Base-by-base conservation (phyloP, 2,113 vertebrate genomes). In the Microcebus ravelobensis region DNA sequence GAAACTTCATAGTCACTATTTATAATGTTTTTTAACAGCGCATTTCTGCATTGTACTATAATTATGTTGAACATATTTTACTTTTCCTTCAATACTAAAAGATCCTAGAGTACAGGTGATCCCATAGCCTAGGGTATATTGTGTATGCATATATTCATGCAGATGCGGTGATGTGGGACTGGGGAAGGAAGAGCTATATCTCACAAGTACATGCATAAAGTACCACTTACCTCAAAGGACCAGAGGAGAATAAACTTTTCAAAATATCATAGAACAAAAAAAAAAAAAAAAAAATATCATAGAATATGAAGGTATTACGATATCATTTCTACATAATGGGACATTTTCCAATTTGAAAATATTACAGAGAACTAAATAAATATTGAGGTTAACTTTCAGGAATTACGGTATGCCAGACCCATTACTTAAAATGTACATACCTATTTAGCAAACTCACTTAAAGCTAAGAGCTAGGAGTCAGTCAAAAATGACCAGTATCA, bases 241-340 rank as follows among this genome's bases (percentile, higher is more conserved):
- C 63, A 90, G 48, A 71, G 29, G n/a, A 80, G 13, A 76, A 76
- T 68, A 87, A 96, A 92, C 34, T 63, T 87, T 90, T 48, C 18
- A 91, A 93, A 94, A 61, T 82, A 39, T 48, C 48, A 87, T 11
- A 87, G 61, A 29, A 80, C n/a, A n/a, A n/a, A n/a, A n/a, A n/a
- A n/a, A n/a, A n/a, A n/a, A n/a, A n/a, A n/a, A n/a, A n/a, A n/a
- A 91, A 93, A 94, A 61, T 82, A 39, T 48, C 48, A 87, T 11
- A 87, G 61, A 29, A 80, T 27, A 55, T 70, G 31, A 90, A 74
- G 11, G 34, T 82, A n/a, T 36, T 79, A 55, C 90, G 61, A n/a
- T 95, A 67, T 45, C 61, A 8, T 79, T 83, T 31, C 36, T 48
- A 27, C 76, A 25, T 2, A 68, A 1, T 86, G 70, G 45, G 31